Evolutionary conservation across 23 tunicate species (phyloP).

Genomic region (Trididemnum clinides): DNA sequence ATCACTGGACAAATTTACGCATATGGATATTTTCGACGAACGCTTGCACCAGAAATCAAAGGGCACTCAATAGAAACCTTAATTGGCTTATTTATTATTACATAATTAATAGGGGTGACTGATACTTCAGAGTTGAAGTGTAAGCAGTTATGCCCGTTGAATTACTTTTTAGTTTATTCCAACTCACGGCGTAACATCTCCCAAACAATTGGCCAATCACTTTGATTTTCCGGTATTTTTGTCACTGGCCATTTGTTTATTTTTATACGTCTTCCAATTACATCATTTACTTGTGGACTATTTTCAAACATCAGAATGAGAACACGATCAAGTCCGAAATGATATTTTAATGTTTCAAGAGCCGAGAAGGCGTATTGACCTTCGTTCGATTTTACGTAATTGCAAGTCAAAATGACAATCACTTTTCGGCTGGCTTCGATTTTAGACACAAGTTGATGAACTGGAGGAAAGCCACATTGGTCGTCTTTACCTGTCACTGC

Average conservation of each 20-base stretch:
- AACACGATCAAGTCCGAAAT: not conserved
- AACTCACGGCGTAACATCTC: not conserved
- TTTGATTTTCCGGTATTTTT: not conserved
- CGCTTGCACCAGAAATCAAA: too few relatives aligned
- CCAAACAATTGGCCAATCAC: conserved; percentile 1
- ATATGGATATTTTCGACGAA: too few relatives aligned
- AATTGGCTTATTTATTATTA: too few relatives aligned
- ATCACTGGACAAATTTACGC: too few relatives aligned
- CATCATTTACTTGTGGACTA: not conserved
- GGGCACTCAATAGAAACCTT: too few relatives aligned
- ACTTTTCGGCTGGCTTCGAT: conserved; percentile 29
- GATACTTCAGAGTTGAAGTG: too few relatives aligned
- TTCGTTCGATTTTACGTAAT: not conserved
- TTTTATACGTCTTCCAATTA: too few relatives aligned
- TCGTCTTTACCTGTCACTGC: conserved; percentile 7
- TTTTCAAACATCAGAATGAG: conserved; percentile 5
- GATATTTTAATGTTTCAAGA: not conserved
- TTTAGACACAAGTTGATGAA: not conserved
- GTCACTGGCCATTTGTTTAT: not conserved
- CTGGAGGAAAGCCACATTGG: conserved; percentile 22
- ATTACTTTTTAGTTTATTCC: too few relatives aligned
- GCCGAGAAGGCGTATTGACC: conserved; percentile 28
- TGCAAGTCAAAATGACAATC: not conserved
- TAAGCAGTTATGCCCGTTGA: too few relatives aligned
- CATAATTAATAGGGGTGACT: too few relatives aligned